These are phyloP conservation scores for Vulpes lagopus DNA, from an alignment of 2,113 vertebrate species.

Conservation along the genomic window DNA sequence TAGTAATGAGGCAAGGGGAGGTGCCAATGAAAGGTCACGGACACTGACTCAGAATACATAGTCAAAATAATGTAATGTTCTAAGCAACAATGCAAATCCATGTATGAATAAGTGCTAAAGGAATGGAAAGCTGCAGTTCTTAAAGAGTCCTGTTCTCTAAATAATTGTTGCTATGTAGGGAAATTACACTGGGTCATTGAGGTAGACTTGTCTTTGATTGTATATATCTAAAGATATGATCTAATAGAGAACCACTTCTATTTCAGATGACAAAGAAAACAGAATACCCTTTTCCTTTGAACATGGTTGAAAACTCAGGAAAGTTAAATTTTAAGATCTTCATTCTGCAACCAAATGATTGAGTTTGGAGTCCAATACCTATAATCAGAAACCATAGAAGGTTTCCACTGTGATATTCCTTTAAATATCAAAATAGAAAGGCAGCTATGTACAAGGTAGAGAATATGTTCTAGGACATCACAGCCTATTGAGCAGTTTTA, in stretches of 20 bases:
- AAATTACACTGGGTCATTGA: neutral
- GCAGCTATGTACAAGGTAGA: neutral
- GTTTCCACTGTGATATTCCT: neutral
- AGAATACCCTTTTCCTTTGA: neutral
- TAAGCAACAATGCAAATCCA: neutral
- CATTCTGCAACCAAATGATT: neutral
- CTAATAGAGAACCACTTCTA: neutral
- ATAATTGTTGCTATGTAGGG: neutral
- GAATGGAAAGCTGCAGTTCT: neutral
- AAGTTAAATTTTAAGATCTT: neutral
- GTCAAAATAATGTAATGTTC: neutral
- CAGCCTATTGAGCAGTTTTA: neutral
- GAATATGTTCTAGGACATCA: neutral
- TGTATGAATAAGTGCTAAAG: neutral
- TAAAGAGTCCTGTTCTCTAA: neutral
- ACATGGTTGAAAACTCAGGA: neutral
- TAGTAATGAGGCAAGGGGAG: neutral
- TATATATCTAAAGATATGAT: neutral
- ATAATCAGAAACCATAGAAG: slow-evolving; percentile 9
- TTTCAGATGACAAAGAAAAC: neutral
- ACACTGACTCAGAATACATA: neutral
- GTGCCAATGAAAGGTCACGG: neutral
- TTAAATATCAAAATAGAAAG: slow-evolving; percentile 55
- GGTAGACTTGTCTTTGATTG: neutral
- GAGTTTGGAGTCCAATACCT: neutral